Conservation (phyloP, 2,797 vertebrate genomes). For the Chromobotia macracanthus region DNA sequence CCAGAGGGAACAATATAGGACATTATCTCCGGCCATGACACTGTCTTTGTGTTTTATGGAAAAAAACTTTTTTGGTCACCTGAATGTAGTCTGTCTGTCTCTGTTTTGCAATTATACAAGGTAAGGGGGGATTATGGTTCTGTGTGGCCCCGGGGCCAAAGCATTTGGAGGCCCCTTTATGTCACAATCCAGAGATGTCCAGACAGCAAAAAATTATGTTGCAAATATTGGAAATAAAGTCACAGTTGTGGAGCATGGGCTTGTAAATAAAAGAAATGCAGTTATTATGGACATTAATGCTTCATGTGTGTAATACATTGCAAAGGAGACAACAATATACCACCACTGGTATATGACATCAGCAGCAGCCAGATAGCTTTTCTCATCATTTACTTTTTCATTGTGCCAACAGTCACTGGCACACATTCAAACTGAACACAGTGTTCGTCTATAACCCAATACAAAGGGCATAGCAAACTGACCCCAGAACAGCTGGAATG, state of each 20-base stretch:
- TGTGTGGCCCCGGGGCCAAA: background rate
- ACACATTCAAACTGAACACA: background rate
- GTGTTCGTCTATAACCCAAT: background rate
- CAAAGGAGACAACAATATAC: no score
- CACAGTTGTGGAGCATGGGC: no score
- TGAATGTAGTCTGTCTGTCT: conserved; percentile 17
- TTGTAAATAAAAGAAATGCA: no score
- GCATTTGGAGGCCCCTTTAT: no score
- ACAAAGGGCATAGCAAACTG: background rate
- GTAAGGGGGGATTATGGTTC: background rate
- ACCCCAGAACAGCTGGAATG: conserved; percentile 12
- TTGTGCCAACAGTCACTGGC: background rate
- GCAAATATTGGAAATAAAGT: no score
- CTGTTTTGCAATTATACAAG: background rate
- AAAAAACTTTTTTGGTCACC: conserved; percentile 19
- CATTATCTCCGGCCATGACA: conserved; percentile 12
- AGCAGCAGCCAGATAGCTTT: background rate
- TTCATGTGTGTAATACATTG: no score
- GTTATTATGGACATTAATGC: no score
- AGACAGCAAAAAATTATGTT: no score
- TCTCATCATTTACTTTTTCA: background rate
- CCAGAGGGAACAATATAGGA: conserved; percentile 37
- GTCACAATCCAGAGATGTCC: background rate
- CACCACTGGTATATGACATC: no score
- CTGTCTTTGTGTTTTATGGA: conserved; percentile 33